These are phyloP conservation scores for Onychomys torridus DNA, from an alignment of 2,797 vertebrate genomes.

Conservation along the genomic window DNA sequence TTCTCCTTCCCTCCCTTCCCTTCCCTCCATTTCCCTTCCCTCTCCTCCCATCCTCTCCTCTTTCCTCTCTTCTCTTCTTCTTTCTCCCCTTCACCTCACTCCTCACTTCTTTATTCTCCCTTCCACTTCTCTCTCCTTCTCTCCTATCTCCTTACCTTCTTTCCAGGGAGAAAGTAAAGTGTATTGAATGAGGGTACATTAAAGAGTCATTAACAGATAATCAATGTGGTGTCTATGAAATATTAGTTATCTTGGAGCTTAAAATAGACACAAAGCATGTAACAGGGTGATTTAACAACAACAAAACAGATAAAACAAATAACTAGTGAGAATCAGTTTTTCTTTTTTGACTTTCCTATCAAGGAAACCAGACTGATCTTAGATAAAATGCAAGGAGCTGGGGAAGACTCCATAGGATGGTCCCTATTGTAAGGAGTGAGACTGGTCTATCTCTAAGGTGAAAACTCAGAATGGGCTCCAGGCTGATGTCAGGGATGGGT, in stretches of 20 bases:
- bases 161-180: neutral
- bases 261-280: neutral
- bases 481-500: neutral
- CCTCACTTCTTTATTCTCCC: no score
- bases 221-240: neutral
- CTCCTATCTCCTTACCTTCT: neutral
- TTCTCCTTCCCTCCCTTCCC: accelerated
- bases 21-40: accelerated
- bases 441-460: neutral
- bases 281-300: neutral
- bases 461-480: neutral
- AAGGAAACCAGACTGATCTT: neutral
- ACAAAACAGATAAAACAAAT: neutral
- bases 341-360: neutral
- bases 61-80: accelerated
- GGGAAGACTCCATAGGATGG: neutral
- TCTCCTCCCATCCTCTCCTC: neutral
- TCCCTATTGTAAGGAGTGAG: neutral
- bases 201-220: neutral
- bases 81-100: neutral
- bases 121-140: neutral
- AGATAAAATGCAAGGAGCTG: no score
- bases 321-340: neutral
- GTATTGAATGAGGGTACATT: neutral
- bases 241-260: neutral